These are phyloP conservation scores for Trachythela sp. DNA, from an alignment of 64 coral and sea anemone species.

Conservation along the genomic window DNA sequence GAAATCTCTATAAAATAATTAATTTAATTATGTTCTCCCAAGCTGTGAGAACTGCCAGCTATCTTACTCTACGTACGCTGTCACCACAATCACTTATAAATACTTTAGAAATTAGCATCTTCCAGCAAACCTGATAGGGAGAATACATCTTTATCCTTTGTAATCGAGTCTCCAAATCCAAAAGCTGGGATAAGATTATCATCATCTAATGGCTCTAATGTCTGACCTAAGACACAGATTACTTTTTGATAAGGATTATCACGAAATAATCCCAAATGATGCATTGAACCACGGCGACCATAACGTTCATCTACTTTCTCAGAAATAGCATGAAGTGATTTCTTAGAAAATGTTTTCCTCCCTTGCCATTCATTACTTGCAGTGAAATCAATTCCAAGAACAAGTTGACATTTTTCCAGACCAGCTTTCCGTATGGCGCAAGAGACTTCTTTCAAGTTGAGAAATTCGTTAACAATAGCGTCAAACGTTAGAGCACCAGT, in stretches of 20 bases:
- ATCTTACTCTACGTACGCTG: no score
- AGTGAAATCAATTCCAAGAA: slow-evolving; percentile 96
- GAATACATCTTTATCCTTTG: slow-evolving; percentile 86
- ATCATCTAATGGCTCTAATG: slow-evolving; percentile 86
- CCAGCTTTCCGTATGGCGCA: slow-evolving; percentile 70
- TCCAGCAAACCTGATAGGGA: slow-evolving; percentile 21
- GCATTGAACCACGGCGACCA: neutral
- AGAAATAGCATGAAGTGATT: slow-evolving; percentile 73
- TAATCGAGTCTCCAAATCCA: slow-evolving; percentile 76
- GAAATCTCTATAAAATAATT: no score
- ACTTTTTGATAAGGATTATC: slow-evolving; percentile 87
- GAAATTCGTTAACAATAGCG: slow-evolving; percentile 75
- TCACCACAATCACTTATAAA: no score
- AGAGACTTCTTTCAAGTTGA: slow-evolving; percentile 70
- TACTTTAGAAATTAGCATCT: no score
- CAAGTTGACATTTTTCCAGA: slow-evolving; percentile 71
- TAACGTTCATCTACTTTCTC: slow-evolving; percentile 35
- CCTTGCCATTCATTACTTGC: slow-evolving; percentile 99
- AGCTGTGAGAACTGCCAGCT: no score
- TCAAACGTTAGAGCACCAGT: slow-evolving; percentile 36
- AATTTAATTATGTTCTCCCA: no score
- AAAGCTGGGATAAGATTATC: slow-evolving; percentile 88
- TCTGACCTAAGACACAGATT: slow-evolving; percentile 67
- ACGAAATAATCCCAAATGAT: neutral
- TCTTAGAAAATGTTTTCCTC: slow-evolving; percentile 65